Conservation (phyloP, 2,888 invertebrate species). For the Cataglyphis cursor region DNA sequence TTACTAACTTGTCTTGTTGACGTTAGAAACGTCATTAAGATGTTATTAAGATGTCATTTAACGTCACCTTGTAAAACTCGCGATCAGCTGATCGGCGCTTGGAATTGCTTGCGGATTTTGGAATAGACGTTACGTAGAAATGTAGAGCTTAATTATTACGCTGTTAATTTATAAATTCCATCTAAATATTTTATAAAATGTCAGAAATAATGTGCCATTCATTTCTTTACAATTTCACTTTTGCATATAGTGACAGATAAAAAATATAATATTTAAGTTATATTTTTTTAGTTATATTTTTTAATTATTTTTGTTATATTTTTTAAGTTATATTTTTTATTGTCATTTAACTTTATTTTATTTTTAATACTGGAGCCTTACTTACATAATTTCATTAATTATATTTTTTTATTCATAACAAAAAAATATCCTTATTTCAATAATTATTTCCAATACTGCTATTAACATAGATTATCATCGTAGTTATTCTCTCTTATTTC, state of each 20-base stretch:
- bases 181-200: neutral
- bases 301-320: too few species aligned
- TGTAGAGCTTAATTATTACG: neutral
- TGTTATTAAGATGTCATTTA: too few species aligned
- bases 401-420: neutral
- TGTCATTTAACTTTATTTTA: too few species aligned
- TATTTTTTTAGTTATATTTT: neutral
- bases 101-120: neutral
- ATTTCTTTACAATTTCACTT: neutral
- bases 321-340: too few species aligned
- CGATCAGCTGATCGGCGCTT: neutral
- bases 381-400: too few species aligned
- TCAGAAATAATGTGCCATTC: neutral
- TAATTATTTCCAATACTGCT: neutral
- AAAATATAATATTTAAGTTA: neutral
- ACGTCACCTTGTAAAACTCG: slow-evolving; percentile 20
- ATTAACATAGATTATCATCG: neutral
- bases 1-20: too few species aligned
- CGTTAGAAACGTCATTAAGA: too few species aligned
- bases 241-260: neutral
- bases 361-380: too few species aligned
- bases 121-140: neutral
- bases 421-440: neutral
- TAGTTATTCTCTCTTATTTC: slow-evolving; percentile 26
- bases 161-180: neutral